Evolutionary conservation across 2,797 vertebrate species (phyloP).

Genomic region (Pithecia hirsuta): DNA sequence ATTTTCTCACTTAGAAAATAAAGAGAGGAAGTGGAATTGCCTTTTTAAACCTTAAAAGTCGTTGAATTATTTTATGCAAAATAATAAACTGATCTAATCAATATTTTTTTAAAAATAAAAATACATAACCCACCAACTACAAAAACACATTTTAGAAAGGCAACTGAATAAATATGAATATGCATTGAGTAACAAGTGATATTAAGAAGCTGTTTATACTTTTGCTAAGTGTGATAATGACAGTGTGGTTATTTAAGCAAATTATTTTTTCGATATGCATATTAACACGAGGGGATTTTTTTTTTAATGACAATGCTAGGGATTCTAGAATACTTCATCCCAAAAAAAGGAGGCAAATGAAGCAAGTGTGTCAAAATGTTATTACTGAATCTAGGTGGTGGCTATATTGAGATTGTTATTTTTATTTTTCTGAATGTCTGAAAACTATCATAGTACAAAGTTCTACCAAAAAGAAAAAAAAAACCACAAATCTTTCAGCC

Average conservation of each 20-base stretch:
- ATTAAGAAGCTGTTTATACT: not conserved
- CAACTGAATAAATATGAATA: not conserved
- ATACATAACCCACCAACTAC: not conserved
- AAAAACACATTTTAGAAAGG: conserved; percentile 8
- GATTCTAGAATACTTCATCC: not conserved
- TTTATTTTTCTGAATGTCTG: not conserved
- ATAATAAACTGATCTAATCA: not conserved
- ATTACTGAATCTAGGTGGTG: not conserved
- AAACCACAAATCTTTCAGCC: not conserved
- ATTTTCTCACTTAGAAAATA: conserved; percentile 12
- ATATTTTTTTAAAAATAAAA: not conserved
- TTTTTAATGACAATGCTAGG: not conserved
- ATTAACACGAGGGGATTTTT: not conserved
- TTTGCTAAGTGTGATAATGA: not conserved
- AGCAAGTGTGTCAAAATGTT: not conserved
- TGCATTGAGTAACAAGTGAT: not conserved
- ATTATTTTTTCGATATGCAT: not conserved
- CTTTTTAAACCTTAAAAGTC: not conserved
- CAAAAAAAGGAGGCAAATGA: not conserved
- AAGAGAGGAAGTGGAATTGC: not conserved
- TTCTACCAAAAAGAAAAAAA: not conserved
- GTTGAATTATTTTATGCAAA: conserved; percentile 28
- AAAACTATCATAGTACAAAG: not conserved
- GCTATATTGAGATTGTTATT: not conserved
- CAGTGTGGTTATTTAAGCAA: not conserved